Evolutionary conservation across 2,888 invertebrate species (phyloP).

Genomic region (Troides aeacus): DNA sequence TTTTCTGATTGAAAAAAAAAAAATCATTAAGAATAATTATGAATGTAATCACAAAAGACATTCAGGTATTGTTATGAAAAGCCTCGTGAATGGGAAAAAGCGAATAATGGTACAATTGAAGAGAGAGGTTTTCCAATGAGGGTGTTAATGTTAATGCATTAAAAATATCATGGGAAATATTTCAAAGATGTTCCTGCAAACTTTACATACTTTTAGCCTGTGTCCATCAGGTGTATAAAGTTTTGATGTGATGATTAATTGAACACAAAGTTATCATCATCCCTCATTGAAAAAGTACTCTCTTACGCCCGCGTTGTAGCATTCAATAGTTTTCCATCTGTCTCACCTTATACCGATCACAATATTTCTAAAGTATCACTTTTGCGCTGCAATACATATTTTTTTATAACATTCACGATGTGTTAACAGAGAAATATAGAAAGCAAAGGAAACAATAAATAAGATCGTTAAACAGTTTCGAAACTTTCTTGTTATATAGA

Average conservation of each 20-base stretch:
- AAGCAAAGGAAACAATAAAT: not conserved
- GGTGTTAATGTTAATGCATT: not conserved
- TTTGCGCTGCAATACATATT: slow-evolving; percentile 6
- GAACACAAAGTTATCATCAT: not conserved
- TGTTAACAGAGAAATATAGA: not conserved
- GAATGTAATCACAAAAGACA: no score
- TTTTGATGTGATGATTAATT: no score
- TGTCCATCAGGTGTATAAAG: not conserved
- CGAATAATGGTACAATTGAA: not conserved
- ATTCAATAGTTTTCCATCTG: slow-evolving; percentile 9
- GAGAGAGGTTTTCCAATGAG: not conserved
- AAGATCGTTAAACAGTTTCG: not conserved
- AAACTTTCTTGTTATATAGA: no score
- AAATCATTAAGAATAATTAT: no score
- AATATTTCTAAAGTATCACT: slow-evolving; percentile 14
- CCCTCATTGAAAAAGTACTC: not conserved
- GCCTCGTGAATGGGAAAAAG: slow-evolving; percentile 7
- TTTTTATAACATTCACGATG: not conserved
- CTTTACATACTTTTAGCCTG: not conserved
- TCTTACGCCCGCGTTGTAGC: slow-evolving; percentile 3
- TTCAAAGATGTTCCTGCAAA: not conserved
- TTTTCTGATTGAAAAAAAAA: no score
- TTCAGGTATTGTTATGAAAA: not conserved
- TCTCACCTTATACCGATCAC: slow-evolving; percentile 17
- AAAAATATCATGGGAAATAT: not conserved